Evolutionary conservation across 1,140 invertebrate species (phyloP).

Genomic region (Chelonus insularis): DNA sequence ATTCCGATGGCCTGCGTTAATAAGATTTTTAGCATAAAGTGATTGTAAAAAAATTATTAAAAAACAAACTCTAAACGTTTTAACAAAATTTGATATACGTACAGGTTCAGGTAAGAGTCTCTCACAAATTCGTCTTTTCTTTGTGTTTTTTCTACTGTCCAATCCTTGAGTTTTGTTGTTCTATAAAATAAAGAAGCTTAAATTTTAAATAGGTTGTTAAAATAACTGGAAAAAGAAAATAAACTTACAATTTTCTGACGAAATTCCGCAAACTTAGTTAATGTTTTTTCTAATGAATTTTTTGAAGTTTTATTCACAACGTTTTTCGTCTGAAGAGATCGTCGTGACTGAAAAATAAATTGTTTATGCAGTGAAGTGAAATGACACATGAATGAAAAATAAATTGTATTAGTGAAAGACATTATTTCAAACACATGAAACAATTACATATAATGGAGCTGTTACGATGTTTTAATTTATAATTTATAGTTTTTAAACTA

Average conservation of each 20-base stretch:
- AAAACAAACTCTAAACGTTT: too few species aligned
- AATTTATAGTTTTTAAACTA: neutral
- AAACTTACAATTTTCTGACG: conserved; percentile 2
- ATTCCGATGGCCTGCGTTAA: conserved; percentile 30
- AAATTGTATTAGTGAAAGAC: too few species aligned
- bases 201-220: neutral
- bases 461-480: too few species aligned
- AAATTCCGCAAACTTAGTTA: neutral
- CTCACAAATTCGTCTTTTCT: conserved; percentile 24
- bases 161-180: conserved; percentile 26
- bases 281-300: conserved; percentile 3
- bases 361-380: too few species aligned
- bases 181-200: conserved; percentile 24
- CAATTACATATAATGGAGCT: too few species aligned
- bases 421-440: too few species aligned
- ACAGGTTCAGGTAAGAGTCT: conserved; percentile 30
- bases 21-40: too few species aligned
- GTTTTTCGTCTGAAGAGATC: neutral
- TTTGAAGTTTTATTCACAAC: neutral
- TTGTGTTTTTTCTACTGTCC: conserved; percentile 9
- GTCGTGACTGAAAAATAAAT: too few species aligned
- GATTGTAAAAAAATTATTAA: too few species aligned
- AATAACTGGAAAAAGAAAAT: neutral
- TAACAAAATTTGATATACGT: neutral
- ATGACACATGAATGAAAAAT: too few species aligned